Evolutionary conservation across 2,113 vertebrate species (phyloP).

Genomic region (Scytalopus superciliaris): DNA sequence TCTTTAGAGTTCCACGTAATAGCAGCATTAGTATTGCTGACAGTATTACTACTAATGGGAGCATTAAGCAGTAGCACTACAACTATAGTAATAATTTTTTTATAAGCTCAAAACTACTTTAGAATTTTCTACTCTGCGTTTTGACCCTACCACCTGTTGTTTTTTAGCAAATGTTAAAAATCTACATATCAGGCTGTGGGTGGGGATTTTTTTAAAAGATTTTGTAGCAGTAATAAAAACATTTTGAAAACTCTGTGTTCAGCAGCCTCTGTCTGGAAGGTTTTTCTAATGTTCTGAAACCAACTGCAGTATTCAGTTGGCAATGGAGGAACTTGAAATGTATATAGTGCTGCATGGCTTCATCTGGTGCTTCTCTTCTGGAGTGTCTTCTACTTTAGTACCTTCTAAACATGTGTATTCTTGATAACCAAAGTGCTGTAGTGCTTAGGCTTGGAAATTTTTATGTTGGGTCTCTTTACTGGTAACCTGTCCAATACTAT

Average conservation of each 20-base stretch:
- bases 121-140: background rate
- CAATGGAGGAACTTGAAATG: background rate
- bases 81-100: background rate
- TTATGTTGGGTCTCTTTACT: background rate
- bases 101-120: background rate
- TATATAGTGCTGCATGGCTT: background rate
- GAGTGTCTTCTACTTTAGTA: background rate
- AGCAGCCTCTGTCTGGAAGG: background rate
- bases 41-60: background rate
- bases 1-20: background rate
- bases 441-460: background rate
- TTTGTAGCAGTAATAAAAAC: background rate
- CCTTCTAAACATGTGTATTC: background rate
- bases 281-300: background rate
- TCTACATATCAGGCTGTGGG: background rate
- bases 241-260: background rate
- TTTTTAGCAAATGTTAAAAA: constrained; percentile 22
- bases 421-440: background rate
- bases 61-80: background rate
- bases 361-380: background rate
- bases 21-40: background rate
- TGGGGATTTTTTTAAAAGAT: background rate
- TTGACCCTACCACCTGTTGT: constrained; percentile 38
- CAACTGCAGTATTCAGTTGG: background rate
- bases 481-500: background rate